Conservation (phyloP, 2,113 vertebrate species). For the Xenotilapia caudafasciata region DNA sequence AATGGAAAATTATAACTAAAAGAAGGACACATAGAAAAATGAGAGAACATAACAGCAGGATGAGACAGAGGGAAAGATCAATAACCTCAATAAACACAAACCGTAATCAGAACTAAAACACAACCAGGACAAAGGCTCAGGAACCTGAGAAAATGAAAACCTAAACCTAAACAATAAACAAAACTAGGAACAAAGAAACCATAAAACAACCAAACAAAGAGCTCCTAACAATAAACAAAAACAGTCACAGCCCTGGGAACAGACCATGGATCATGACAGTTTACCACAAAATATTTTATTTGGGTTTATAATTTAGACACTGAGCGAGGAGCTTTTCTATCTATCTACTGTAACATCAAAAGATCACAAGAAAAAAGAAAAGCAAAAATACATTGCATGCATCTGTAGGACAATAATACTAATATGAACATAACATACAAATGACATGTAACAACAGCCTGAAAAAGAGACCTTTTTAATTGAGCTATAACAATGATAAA, state of each 20-base stretch:
- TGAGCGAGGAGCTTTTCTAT: background rate
- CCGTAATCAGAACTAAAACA: background rate
- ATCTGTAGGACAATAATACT: background rate
- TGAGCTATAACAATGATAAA: background rate
- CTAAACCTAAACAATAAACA: background rate
- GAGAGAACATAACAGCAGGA: background rate
- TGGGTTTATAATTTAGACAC: background rate
- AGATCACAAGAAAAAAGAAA: background rate
- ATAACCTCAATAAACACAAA: background rate
- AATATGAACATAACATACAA: background rate
- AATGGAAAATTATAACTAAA: background rate
- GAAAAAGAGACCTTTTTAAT: background rate
- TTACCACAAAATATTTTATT: background rate
- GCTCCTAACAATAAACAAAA: background rate
- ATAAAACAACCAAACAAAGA: background rate
- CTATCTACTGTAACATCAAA: background rate
- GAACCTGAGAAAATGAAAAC: background rate
- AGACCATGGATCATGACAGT: background rate
- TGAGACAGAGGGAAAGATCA: background rate
- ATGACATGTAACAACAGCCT: background rate
- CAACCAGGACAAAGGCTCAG: background rate
- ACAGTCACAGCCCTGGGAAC: background rate
- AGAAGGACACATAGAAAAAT: background rate
- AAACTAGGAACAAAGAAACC: background rate
- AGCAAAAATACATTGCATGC: background rate